Percentiles rank a stretch among this genome's conserved stretches.
Evolutionary conservation across 1,140 invertebrate genomes (phyloP).

Genomic region (Steinernema khuongi): DNA sequence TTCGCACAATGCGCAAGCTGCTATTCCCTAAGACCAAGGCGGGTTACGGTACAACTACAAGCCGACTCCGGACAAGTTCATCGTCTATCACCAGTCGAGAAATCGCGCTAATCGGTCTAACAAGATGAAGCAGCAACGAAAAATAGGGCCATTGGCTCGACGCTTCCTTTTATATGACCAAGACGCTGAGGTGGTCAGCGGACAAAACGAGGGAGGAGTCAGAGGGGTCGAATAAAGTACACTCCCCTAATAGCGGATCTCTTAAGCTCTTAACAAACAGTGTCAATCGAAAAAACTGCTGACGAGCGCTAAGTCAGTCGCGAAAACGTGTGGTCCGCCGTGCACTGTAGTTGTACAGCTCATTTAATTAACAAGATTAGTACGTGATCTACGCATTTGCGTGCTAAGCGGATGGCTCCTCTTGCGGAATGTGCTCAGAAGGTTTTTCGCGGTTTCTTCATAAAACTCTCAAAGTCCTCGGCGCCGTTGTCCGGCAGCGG

Average conservation of each 20-base stretch:
- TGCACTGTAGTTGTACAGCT: neutral
- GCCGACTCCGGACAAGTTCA: too few relatives aligned
- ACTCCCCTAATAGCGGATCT: slow-evolving; percentile 13
- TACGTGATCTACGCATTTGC: neutral
- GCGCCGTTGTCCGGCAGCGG: slow-evolving; percentile 45
- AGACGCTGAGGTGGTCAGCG: neutral
- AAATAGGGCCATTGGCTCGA: neutral
- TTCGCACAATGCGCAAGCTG: too few relatives aligned
- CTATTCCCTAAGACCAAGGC: too few relatives aligned
- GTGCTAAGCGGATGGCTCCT: neutral
- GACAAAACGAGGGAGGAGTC: neutral
- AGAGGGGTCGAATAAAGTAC: neutral
- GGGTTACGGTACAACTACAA: too few relatives aligned
- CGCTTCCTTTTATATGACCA: neutral
- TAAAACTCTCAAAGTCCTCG: slow-evolving; percentile 49
- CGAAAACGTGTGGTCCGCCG: slow-evolving; percentile 8
- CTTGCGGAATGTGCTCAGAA: too few relatives aligned
- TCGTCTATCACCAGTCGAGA: too few relatives aligned
- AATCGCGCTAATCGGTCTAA: too few relatives aligned
- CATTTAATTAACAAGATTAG: neutral
- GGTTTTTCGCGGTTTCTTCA: slow-evolving; percentile 49
- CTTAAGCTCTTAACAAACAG: slow-evolving; percentile 1
- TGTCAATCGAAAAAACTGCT: neutral
- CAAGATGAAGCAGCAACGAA: neutral
- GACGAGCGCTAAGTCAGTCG: neutral